These are phyloP conservation scores for Forbesichthys agassizii DNA, from an alignment of 2,113 vertebrate species.

Conservation along the genomic window DNA sequence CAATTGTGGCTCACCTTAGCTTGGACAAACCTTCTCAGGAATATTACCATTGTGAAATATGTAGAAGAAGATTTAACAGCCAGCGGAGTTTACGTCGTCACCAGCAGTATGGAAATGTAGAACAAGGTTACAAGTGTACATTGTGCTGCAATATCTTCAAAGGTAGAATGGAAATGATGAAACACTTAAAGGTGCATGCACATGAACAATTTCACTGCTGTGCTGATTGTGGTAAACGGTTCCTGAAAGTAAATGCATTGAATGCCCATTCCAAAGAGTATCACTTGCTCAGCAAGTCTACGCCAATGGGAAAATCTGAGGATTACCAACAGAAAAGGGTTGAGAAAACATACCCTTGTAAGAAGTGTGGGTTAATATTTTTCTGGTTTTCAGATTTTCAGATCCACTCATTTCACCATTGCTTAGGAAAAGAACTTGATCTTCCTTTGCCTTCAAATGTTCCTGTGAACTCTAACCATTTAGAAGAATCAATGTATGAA, in stretches of 20 bases:
- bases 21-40: conserved; percentile 48
- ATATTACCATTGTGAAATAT: conserved; percentile 74
- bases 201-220: conserved; percentile 75
- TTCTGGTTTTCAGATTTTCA: conserved; percentile 82
- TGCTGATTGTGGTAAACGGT: conserved; percentile 76
- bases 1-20: conserved; percentile 31
- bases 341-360: conserved; percentile 73
- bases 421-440: conserved; percentile 60
- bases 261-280: conserved; percentile 73
- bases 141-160: conserved; percentile 76
- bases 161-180: conserved; percentile 65
- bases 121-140: conserved; percentile 77
- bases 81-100: conserved; percentile 73
- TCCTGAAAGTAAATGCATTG: conserved; percentile 73
- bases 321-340: conserved; percentile 59
- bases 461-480: conserved; percentile 37
- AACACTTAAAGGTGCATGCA: conserved; percentile 73
- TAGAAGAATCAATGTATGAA: conserved; percentile 24
- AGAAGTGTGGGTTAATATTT: conserved; percentile 73
- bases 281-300: conserved; percentile 35
- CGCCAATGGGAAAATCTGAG: conserved; percentile 42
- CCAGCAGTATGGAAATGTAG: conserved; percentile 75
- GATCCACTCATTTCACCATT: conserved; percentile 73
- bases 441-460: conserved; percentile 35
- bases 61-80: conserved; percentile 72